Conservation (phyloP, 2,888 invertebrate genomes). For the Thumatha senex region DNA sequence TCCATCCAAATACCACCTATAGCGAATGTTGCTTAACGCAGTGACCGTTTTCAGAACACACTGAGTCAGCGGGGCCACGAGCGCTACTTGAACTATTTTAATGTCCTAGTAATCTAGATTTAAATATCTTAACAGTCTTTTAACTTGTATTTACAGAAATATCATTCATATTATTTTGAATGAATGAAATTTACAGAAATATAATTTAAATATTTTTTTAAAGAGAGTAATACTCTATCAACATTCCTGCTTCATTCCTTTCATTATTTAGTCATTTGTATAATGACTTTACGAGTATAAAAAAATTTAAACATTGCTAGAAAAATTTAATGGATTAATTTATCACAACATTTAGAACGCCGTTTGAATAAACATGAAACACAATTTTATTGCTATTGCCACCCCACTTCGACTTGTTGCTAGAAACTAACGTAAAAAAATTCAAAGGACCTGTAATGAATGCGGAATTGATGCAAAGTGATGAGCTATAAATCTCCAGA, state of each 20-base stretch:
- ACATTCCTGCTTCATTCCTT: background rate
- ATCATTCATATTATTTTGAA: too few species aligned
- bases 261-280: conserved; percentile 20
- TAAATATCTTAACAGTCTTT: too few species aligned
- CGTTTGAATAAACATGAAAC: conserved; percentile 39
- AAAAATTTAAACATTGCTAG: conserved; percentile 14
- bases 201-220: background rate
- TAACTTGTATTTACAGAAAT: too few species aligned
- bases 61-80: too few species aligned
- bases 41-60: too few species aligned
- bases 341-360: conserved; percentile 35
- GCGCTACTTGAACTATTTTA: conserved; percentile 60
- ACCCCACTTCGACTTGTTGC: conserved; percentile 49
- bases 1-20: too few species aligned
- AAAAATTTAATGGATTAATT: conserved; percentile 35
- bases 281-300: conserved; percentile 22
- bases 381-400: conserved; percentile 55
- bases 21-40: too few species aligned
- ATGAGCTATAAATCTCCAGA: conserved; percentile 73
- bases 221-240: background rate
- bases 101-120: conserved; percentile 44
- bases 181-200: too few species aligned
- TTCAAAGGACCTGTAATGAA: conserved; percentile 74
- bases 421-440: conserved; percentile 56
- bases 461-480: conserved; percentile 80